Base-by-base conservation (phyloP, 2,797 vertebrate genomes). In the Bryconaethiops microstoma region DNA sequence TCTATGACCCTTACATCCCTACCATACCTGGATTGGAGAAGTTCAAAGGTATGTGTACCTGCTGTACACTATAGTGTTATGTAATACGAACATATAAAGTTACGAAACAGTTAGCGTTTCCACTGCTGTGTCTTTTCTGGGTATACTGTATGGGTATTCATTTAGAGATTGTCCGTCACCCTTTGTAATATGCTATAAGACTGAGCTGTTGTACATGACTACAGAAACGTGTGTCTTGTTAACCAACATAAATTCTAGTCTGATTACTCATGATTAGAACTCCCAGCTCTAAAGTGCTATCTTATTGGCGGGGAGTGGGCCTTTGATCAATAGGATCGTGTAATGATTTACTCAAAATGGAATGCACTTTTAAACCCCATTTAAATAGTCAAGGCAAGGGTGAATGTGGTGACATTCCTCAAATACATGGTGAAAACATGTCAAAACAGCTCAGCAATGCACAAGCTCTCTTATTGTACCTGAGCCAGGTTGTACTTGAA, bases 21-120 rank as follows among this genome's bases (percentile, higher is more conserved):
- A n/a, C 87, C 59, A 90, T 93, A 69, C 84, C 89, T 55, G 92
- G 91, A 45, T 72, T 93, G 60, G 86, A 89, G 13, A 88, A 85
- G 50, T 93, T 92, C 85, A 83, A 89, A 90, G 92, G 92, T 91
- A 79, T 78, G 83, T 72, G 45, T 83, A 16, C 48, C 60, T 59
- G 13, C 45, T 42, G 59, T 67, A 42, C 55, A 74, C 60, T 62
- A 35, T 62, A 69, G 64, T 52, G 21, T 74, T 74, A 63, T 62
- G 21, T 60, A 40, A 60, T 50, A 21, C n/a, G 23, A 57, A 57
- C 29, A 82, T 48, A 1, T 57, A n/a, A 40, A 39, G 52, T 39
- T 71, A 70, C 12, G 35, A 69, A 10, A 25, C 48, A 16, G 19
- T 23, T 54, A 35, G 50, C 45, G 10, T 69, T 69, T 54, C 50